Evolutionary conservation across 2,888 invertebrate species (phyloP).

Genomic region (Penaeus monodon): DNA sequence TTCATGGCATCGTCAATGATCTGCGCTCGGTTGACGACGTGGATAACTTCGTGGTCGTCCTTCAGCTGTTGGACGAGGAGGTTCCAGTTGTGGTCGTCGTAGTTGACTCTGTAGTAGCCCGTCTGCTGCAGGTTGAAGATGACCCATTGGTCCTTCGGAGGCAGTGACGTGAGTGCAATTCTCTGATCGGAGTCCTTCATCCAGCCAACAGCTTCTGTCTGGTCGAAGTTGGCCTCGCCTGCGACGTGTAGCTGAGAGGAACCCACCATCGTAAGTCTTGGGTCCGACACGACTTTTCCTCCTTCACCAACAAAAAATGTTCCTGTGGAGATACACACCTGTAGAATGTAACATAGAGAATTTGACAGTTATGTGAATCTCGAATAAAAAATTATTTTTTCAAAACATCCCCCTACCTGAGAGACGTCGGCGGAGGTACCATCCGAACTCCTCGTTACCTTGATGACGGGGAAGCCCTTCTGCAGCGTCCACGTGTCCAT

Average conservation of each 20-base stretch:
- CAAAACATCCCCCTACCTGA: constrained; percentile 73
- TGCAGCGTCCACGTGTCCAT: constrained; percentile 88
- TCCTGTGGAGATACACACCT: constrained; percentile 75
- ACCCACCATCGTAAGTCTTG: constrained; percentile 74
- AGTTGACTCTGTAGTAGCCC: constrained; percentile 77
- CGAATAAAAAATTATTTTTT: neutral
- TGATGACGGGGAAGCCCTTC: constrained; percentile 83
- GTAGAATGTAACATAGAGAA: too few species aligned
- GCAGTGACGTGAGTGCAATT: constrained; percentile 39
- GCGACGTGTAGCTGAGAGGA: constrained; percentile 76
- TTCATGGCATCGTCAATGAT: constrained; percentile 80
- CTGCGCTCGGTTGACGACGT: constrained; percentile 86
- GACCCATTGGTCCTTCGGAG: constrained; percentile 75
- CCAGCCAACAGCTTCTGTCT: constrained; percentile 74
- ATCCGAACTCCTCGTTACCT: constrained; percentile 75
- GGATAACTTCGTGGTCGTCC: constrained; percentile 77
- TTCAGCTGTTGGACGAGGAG: constrained; percentile 78
- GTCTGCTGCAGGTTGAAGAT: constrained; percentile 87
- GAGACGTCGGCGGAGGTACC: constrained; percentile 76
- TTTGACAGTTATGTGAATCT: too few species aligned
- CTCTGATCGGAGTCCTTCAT: constrained; percentile 70
- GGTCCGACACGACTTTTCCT: constrained; percentile 75
- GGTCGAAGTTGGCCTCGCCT: constrained; percentile 72
- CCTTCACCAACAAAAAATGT: constrained; percentile 77
- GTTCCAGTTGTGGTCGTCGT: constrained; percentile 83